phyloP scores from a whole-genome alignment of 2,888 invertebrate genomes.

The Nebria salina region DNA sequence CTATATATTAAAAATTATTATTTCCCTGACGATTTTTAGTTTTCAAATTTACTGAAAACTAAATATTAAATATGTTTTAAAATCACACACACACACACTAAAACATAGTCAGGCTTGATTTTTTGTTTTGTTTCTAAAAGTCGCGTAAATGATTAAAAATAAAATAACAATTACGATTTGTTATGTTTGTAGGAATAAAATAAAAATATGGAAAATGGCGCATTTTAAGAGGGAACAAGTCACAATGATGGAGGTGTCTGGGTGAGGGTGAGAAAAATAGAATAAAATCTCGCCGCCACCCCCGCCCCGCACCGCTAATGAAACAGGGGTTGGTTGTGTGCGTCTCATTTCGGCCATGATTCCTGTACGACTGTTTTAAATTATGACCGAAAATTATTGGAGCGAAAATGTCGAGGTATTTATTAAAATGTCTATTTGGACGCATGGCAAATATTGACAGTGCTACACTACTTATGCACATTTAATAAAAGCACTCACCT shows the following conservation, averaged over 20 bases:
- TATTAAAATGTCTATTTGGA: not conserved
- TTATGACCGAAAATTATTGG: not conserved
- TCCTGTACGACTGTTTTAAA: not conserved
- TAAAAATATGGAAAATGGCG: not conserved
- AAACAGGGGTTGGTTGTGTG: not conserved
- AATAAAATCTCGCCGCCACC: not conserved
- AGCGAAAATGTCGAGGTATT: not conserved
- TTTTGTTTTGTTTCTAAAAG: no score
- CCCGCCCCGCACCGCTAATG: no score
- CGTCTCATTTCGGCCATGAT: not conserved
- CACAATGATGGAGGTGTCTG: not conserved
- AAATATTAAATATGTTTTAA: no score
- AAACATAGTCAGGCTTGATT: no score
- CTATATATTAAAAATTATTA: no score
- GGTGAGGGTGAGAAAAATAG: not conserved
- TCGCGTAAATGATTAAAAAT: no score
- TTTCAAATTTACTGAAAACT: no score
- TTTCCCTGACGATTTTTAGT: no score
- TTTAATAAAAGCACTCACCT: not conserved
- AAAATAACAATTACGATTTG: no score
- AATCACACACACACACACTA: no score
- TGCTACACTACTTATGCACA: not conserved
- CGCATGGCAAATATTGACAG: not conserved
- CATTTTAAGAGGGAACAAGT: not conserved
- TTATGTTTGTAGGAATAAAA: not conserved